Evolutionary conservation across 2,797 vertebrate species (phyloP).

Genomic region (Darevskia mixta): DNA sequence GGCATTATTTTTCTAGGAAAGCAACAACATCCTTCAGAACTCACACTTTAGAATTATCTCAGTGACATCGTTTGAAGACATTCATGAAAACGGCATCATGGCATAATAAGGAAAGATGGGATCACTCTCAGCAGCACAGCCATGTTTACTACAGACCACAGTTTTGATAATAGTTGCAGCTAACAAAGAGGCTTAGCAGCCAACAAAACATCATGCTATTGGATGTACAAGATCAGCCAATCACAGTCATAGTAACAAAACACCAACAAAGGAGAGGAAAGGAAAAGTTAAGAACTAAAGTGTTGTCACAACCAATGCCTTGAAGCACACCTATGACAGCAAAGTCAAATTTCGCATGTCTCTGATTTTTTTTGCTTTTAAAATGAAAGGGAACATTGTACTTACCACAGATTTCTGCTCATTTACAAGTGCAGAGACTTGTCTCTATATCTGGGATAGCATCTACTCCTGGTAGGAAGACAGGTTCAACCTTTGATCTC

Average conservation of each 20-base stretch:
- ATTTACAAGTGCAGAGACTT: neutral
- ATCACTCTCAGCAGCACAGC: conserved; percentile 56
- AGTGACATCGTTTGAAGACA: neutral
- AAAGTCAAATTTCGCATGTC: neutral
- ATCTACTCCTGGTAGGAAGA: neutral
- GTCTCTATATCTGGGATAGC: neutral
- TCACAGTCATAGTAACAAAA: conserved; percentile 77
- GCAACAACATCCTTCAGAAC: neutral
- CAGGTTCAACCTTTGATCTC: neutral
- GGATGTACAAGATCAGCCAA: conserved; percentile 79
- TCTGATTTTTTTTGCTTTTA: conserved; percentile 34
- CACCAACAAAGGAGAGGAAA: conserved; percentile 37
- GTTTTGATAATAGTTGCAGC: conserved; percentile 66
- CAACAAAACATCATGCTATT: conserved; percentile 78
- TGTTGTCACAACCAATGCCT: conserved; percentile 34
- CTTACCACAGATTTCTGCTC: neutral
- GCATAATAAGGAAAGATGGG: conserved; percentile 42
- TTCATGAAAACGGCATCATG: neutral
- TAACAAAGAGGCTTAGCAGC: conserved; percentile 72
- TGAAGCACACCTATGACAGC: conserved; percentile 31
- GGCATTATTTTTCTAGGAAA: accelerated
- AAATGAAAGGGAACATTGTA: conserved; percentile 36
- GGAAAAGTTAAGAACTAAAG: conserved; percentile 14
- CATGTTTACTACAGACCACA: conserved; percentile 75
- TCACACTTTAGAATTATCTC: neutral